A percentile compares a stretch with the other conserved stretches of the same genome.
phyloP scores from a whole-genome alignment of 2,888 invertebrate species.

The Drosophila emarginata region DNA sequence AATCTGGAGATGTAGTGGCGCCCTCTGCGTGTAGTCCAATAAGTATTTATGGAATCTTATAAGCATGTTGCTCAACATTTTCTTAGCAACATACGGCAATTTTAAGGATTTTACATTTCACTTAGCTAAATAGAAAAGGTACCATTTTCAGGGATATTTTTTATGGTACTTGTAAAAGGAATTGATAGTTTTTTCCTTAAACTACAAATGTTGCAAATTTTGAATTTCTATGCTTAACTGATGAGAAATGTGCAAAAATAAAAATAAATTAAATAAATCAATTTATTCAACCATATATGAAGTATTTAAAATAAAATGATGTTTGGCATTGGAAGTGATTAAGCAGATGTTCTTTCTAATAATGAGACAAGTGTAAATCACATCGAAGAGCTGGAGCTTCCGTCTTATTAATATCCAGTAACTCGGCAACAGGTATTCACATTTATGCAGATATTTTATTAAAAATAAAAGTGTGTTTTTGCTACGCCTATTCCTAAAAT shows the following conservation, averaged over 20 bases:
- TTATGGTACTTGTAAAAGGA: background rate
- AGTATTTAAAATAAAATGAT: no score
- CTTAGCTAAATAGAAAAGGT: background rate
- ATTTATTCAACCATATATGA: no score
- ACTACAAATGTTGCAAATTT: background rate
- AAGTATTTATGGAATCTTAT: background rate
- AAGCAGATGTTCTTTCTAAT: no score
- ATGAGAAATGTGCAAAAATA: no score
- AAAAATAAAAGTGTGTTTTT: no score
- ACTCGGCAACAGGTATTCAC: no score
- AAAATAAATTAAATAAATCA: no score
- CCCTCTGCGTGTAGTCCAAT: background rate
- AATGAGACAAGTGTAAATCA: no score
- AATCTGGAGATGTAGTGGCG: background rate
- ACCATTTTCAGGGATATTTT: background rate
- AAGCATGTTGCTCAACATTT: slow-evolving; percentile 5
- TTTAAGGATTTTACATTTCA: background rate
- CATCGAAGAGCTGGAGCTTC: no score
- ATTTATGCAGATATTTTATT: no score
- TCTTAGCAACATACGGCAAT: background rate
- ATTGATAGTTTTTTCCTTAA: background rate
- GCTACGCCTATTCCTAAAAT: no score
- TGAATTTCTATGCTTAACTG: background rate
- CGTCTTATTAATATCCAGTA: background rate
- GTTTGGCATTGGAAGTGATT: no score